Evolutionary conservation across 2,113 vertebrate species (phyloP).

Genomic region (Astur gentilis): DNA sequence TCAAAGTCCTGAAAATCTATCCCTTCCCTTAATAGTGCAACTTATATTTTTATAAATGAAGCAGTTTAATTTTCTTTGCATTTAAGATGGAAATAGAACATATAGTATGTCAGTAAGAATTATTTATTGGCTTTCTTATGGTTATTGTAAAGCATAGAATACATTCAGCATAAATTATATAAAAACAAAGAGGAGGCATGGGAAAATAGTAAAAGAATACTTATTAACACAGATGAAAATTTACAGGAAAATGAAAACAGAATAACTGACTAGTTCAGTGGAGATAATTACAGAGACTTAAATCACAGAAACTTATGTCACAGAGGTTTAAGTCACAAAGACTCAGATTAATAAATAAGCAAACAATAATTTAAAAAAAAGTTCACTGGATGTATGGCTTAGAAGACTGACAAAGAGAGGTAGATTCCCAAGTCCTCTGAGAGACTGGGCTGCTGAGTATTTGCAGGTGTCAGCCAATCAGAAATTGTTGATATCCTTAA

Average conservation of each 20-base stretch:
- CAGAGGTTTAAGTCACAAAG: background rate
- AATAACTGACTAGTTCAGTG: background rate
- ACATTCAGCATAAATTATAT: background rate
- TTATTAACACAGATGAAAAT: background rate
- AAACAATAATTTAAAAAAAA: background rate
- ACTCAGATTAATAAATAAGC: background rate
- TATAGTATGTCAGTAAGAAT: background rate
- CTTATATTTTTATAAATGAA: background rate
- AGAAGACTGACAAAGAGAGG: background rate
- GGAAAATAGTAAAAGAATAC: background rate
- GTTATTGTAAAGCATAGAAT: background rate
- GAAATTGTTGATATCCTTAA: background rate
- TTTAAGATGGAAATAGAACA: background rate
- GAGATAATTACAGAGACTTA: background rate
- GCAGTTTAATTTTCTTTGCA: background rate
- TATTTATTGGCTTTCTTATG: background rate
- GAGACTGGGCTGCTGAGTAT: background rate
- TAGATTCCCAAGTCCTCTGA: background rate
- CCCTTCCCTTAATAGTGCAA: background rate
- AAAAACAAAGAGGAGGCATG: background rate
- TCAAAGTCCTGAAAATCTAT: background rate
- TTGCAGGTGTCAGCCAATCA: background rate
- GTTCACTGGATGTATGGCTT: background rate
- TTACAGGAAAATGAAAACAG: background rate
- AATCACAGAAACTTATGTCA: background rate